Conservation (phyloP, 1,140 invertebrate genomes). For the Mylabris phalerata region DNA sequence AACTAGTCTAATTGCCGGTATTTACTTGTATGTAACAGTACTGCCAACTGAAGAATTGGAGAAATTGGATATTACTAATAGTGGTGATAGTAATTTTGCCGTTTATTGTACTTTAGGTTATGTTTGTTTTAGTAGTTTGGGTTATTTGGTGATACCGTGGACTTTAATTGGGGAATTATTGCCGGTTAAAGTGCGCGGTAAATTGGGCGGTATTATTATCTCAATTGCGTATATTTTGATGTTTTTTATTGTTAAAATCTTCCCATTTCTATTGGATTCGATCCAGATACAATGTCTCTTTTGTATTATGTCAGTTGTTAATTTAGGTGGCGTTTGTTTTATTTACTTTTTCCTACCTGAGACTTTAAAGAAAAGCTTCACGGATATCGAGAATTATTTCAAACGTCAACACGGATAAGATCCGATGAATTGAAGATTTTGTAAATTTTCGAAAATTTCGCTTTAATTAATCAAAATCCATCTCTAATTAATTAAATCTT, state of each 20-base stretch:
- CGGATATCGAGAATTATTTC: constrained; percentile 46
- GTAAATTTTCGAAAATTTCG: too few species aligned
- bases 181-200: constrained; percentile 49
- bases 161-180: constrained; percentile 48
- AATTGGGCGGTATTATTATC: constrained; percentile 50
- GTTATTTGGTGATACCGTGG: constrained; percentile 58
- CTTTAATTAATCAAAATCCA: too few species aligned
- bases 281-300: constrained; percentile 52
- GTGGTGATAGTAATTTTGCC: constrained; percentile 33
- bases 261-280: constrained; percentile 47
- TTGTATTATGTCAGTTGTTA: constrained; percentile 54
- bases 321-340: constrained; percentile 50
- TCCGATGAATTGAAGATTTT: too few species aligned
- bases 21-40: constrained; percentile 43
- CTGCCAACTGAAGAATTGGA: constrained; percentile 19
- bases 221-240: constrained; percentile 56
- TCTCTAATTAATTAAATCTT: too few species aligned
- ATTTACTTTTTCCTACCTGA: constrained; percentile 62
- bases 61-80: constrained; percentile 18
- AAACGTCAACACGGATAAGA: too few species aligned
- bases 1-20: constrained; percentile 47
- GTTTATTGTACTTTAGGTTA: constrained; percentile 47
- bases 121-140: constrained; percentile 49
- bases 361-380: constrained; percentile 62
- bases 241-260: constrained; percentile 59